A percentile compares a stretch with the other conserved stretches of the same genome.
Conservation (phyloP, 2,113 vertebrate species). For the Grammomys surdaster region DNA sequence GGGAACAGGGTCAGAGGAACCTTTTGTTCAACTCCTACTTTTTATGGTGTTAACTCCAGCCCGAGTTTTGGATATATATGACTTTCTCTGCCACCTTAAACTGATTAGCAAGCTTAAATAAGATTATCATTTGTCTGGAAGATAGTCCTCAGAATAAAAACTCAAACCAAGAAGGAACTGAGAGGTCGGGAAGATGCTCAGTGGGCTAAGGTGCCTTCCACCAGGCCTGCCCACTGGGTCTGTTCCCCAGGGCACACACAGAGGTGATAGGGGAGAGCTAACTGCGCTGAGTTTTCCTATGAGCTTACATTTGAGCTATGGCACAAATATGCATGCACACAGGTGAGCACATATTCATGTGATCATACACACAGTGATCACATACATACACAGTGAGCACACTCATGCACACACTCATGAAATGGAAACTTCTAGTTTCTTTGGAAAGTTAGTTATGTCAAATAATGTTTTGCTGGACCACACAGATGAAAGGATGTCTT, state of each 20-base stretch:
- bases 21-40: neutral
- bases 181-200: neutral
- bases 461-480: too few relatives aligned
- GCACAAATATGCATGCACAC: neutral
- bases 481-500: too few relatives aligned
- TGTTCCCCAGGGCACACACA: neutral
- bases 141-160: neutral
- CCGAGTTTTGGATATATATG: neutral
- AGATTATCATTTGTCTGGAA: neutral
- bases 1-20: neutral
- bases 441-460: too few relatives aligned
- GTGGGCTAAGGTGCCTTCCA: neutral
- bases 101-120: neutral
- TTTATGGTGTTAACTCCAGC: neutral
- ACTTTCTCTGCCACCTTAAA: slow-evolving; percentile 9
- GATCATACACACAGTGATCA: too few relatives aligned
- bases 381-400: too few relatives aligned
- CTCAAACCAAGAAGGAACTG: neutral
- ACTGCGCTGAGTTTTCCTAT: neutral
- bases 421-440: too few relatives aligned
- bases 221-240: neutral
- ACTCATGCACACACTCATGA: too few relatives aligned
- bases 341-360: neutral
- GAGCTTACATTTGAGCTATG: neutral
- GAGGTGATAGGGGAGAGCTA: neutral